Conservation (phyloP, 2,113 vertebrate genomes). For the Potamarius usumacintae region DNA sequence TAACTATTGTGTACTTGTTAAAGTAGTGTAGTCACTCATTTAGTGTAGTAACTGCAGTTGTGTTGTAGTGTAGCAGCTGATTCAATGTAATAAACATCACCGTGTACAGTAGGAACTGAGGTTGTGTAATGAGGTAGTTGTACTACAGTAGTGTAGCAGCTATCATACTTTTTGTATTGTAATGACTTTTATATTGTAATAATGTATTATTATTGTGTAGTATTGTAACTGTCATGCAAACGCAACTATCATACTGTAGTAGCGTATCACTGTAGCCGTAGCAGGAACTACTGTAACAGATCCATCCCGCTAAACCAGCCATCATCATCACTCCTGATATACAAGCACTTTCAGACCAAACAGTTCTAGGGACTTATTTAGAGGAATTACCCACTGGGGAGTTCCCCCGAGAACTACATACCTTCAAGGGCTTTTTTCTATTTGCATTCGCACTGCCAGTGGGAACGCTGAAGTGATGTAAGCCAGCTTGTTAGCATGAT, state of each 20-base stretch:
- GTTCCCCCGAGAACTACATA: no score
- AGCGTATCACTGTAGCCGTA: neutral
- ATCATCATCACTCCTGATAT: neutral
- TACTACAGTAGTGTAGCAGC: neutral
- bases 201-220: neutral
- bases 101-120: neutral
- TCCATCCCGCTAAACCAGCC: neutral
- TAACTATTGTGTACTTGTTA: no score
- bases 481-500: no score
- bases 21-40: neutral
- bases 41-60: neutral
- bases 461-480: no score
- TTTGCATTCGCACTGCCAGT: no score
- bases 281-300: neutral
- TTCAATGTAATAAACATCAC: no score
- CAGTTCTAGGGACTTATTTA: no score
- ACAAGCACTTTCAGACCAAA: neutral
- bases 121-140: neutral
- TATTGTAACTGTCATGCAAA: neutral
- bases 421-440: no score
- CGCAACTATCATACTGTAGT: neutral
- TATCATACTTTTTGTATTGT: neutral
- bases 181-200: neutral
- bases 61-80: neutral
- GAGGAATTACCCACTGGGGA: no score